A percentile compares a stretch with the other conserved stretches of the same genome.
These are phyloP conservation scores for Autographa pulchrina DNA, from an alignment of 2,888 invertebrate genomes.

Conservation along the genomic window DNA sequence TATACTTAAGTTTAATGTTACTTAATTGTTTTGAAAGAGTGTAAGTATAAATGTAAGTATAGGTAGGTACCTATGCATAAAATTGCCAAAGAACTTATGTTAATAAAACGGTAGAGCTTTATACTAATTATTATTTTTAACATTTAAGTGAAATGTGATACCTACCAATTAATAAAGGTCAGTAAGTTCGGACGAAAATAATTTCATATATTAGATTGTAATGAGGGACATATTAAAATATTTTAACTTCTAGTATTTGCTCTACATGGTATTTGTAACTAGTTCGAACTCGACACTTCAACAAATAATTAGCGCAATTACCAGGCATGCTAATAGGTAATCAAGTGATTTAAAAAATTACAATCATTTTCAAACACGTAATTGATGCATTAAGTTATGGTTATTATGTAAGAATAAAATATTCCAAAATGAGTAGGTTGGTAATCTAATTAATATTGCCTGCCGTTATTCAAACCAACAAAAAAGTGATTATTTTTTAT, in stretches of 20 bases:
- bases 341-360: slow-evolving; percentile 47
- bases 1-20: no score
- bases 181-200: no score
- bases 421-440: slow-evolving; percentile 5
- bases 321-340: slow-evolving; percentile 44
- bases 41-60: no score
- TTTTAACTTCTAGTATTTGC: not conserved
- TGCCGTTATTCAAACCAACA: not conserved
- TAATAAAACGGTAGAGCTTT: no score
- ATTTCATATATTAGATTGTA: no score
- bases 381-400: slow-evolving; percentile 27
- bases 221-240: no score
- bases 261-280: not conserved
- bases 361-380: slow-evolving; percentile 30
- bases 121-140: no score
- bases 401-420: slow-evolving; percentile 38
- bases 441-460: not conserved
- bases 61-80: no score
- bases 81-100: no score
- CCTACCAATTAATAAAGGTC: no score
- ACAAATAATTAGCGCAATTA: slow-evolving; percentile 15
- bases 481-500: not conserved
- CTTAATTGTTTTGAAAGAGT: no score
- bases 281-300: not conserved
- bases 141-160: no score